These are phyloP conservation scores for Pollenia angustigena DNA, from an alignment of 2,888 invertebrate species.

Conservation along the genomic window DNA sequence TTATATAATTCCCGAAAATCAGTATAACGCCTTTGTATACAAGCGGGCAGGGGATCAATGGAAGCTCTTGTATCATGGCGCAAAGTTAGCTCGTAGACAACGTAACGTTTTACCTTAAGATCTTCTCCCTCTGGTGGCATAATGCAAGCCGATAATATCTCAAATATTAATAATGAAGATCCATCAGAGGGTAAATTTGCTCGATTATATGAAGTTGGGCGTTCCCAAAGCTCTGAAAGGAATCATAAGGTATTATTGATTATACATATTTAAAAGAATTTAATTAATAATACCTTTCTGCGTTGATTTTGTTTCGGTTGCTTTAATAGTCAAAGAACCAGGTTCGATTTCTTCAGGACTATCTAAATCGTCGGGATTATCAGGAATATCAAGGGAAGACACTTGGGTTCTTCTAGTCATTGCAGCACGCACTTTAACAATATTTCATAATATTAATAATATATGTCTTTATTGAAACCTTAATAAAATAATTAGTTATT, in stretches of 20 bases:
- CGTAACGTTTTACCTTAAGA: conserved; percentile 86
- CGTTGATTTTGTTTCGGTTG: conserved; percentile 74
- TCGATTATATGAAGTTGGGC: conserved; percentile 75
- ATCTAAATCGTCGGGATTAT: conserved; percentile 80
- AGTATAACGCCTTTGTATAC: conserved; percentile 89
- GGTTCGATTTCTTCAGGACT: conserved; percentile 82
- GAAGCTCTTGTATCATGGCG: conserved; percentile 85
- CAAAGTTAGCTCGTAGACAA: conserved; percentile 88
- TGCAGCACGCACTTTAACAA: conserved; percentile 81
- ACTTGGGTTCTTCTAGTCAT: conserved; percentile 81
- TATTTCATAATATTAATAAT: neutral
- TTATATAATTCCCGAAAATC: conserved; percentile 88
- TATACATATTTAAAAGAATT: neutral
- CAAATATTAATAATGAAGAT: conserved; percentile 84
- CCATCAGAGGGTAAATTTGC: conserved; percentile 79
- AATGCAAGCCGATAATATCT: conserved; percentile 88
- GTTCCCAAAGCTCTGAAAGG: conserved; percentile 81
- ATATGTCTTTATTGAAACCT: neutral
- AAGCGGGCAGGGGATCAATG: conserved; percentile 87
- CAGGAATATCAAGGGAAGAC: conserved; percentile 77
- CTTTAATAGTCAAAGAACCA: conserved; percentile 80
- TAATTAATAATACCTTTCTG: conserved; percentile 77
- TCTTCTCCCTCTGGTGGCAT: conserved; percentile 86
- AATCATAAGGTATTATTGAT: neutral
- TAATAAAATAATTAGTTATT: no score